A percentile compares a stretch with the other conserved stretches of the same genome.
These are phyloP conservation scores for Tipula lateralis DNA, from an alignment of 2,888 invertebrate species.

Conservation along the genomic window DNA sequence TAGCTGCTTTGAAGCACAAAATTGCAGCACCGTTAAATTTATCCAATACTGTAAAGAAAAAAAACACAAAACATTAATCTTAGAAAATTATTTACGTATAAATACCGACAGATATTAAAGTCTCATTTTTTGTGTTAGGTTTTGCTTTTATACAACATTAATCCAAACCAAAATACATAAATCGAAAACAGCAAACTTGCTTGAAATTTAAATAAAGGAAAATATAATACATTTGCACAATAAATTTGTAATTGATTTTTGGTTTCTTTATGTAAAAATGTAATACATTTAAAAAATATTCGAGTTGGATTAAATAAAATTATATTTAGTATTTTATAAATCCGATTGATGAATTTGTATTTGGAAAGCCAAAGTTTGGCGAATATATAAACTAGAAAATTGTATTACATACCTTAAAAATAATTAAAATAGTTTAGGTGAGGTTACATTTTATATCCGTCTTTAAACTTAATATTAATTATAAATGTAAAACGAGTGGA, in stretches of 20 bases:
- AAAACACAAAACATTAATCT: neutral
- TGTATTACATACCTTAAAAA: no score
- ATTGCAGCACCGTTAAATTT: slow-evolving; percentile 24
- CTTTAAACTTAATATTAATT: no score
- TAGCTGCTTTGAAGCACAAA: slow-evolving; percentile 19
- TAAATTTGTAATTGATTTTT: neutral
- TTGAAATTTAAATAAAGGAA: neutral
- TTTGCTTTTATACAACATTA: neutral
- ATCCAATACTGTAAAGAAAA: neutral
- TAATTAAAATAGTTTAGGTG: no score
- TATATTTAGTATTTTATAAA: no score
- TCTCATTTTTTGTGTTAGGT: neutral
- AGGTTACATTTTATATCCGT: no score
- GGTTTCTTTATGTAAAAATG: neutral
- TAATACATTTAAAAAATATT: no score
- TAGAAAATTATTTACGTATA: neutral
- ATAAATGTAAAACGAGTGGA: no score
- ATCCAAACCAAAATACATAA: neutral
- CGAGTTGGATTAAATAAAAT: no score
- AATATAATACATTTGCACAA: neutral
- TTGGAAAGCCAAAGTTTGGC: no score
- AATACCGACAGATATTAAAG: neutral
- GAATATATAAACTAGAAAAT: no score
- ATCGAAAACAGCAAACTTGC: neutral
- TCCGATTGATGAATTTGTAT: no score